Evolutionary conservation across 2,113 vertebrate genomes (phyloP).

Genomic region (Tragelaphus strepsiceros): DNA sequence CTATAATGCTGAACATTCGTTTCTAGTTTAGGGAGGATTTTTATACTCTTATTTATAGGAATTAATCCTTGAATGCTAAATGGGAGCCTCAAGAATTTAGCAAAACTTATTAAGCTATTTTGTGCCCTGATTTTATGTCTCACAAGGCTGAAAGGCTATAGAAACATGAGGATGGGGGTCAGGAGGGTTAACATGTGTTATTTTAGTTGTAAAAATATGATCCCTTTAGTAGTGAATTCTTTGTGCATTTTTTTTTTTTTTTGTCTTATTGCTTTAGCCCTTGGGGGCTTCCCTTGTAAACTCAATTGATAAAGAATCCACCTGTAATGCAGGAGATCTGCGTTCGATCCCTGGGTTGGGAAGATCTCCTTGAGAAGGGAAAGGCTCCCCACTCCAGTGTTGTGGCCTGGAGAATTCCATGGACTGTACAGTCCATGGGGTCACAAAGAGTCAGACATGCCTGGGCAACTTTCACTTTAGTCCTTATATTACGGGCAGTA

Average conservation of each 20-base stretch:
- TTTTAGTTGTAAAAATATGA: neutral
- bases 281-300: neutral
- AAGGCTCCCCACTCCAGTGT: neutral
- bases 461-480: neutral
- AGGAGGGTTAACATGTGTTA: neutral
- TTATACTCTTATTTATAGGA: too few relatives aligned
- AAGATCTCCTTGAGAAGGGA: neutral
- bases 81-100: too few relatives aligned
- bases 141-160: too few relatives aligned
- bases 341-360: neutral
- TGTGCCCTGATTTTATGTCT: too few relatives aligned
- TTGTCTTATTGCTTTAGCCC: neutral
- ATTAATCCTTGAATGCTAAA: too few relatives aligned
- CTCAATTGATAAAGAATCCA: neutral
- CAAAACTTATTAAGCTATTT: too few relatives aligned
- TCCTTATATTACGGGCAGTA: neutral
- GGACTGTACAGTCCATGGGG: neutral
- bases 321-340: neutral
- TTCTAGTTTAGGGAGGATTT: too few relatives aligned
- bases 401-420: neutral
- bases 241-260: neutral
- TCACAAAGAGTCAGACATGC: neutral
- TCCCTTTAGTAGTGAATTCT: neutral
- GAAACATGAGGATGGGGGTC: neutral
- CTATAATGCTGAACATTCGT: too few relatives aligned